Evolutionary conservation across 2,113 vertebrate species (phyloP).

Genomic region (Motacilla tschutschensis): DNA sequence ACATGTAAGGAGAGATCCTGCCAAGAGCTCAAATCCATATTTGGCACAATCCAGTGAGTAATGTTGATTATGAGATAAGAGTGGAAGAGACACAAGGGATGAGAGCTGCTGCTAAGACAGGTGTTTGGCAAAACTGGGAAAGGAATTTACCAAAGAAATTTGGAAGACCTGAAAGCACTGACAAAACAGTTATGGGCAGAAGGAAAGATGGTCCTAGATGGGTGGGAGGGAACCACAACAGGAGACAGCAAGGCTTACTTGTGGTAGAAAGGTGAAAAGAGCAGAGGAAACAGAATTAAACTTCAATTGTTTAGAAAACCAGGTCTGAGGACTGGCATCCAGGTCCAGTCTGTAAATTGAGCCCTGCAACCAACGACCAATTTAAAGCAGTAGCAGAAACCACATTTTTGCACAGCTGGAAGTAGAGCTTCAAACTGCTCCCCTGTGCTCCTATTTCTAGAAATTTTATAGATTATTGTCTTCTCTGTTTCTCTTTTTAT

Average conservation of each 20-base stretch:
- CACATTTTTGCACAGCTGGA: slow-evolving; percentile 6
- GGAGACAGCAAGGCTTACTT: neutral
- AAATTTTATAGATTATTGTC: neutral
- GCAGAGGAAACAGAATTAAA: neutral
- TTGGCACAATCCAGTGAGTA: neutral
- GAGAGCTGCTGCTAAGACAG: neutral
- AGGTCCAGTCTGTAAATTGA: neutral
- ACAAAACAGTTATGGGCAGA: neutral
- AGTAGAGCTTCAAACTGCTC: neutral
- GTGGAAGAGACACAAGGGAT: neutral
- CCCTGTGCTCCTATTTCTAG: neutral
- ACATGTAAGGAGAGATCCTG: neutral
- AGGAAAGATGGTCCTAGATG: neutral
- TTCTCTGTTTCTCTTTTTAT: neutral
- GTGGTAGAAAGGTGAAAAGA: neutral
- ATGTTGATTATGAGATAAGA: neutral
- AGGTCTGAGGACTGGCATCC: neutral
- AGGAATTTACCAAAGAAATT: neutral
- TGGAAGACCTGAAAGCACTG: neutral
- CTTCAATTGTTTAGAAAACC: neutral
- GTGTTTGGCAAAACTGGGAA: neutral
- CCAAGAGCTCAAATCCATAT: neutral
- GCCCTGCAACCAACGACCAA: neutral
- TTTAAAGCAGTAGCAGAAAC: neutral
- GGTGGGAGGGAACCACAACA: neutral